Evolutionary conservation across 2,888 invertebrate genomes (phyloP).

Genomic region (Lumbricus terrestris): DNA sequence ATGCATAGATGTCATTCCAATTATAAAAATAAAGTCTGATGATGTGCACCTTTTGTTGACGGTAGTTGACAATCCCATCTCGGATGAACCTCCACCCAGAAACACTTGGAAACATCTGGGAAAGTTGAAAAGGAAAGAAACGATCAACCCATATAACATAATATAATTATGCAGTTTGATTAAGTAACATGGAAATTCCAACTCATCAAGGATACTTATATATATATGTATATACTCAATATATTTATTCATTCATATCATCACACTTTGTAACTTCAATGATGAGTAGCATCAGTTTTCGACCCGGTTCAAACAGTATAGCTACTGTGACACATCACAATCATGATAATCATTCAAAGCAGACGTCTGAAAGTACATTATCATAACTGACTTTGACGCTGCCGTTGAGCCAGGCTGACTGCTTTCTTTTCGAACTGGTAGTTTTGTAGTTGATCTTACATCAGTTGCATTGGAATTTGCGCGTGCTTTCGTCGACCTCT

Average conservation of each 20-base stretch:
- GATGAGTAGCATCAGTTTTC: no score
- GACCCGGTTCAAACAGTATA: no score
- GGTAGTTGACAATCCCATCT: slow-evolving; percentile 45
- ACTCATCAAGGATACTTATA: no score
- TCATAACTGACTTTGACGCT: background rate
- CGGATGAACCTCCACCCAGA: slow-evolving; percentile 46
- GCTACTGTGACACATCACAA: no score
- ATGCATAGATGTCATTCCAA: no score
- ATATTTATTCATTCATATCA: no score
- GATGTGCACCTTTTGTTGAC: slow-evolving; percentile 46
- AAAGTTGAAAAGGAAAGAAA: slow-evolving; percentile 22
- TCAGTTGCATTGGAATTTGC: background rate
- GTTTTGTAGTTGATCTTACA: background rate
- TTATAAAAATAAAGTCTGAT: background rate
- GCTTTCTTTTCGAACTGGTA: background rate
- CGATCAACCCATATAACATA: background rate
- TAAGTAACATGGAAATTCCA: no score
- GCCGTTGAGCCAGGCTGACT: background rate
- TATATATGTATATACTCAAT: no score
- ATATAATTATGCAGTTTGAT: no score
- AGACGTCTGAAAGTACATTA: background rate
- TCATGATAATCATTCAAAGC: background rate
- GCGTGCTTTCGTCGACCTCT: background rate
- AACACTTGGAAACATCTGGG: slow-evolving; percentile 54
- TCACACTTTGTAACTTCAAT: no score